Evolutionary conservation across 2,888 invertebrate species (phyloP), one percentile per base, ranked within the genome.

Genomic region (Xestia rhomboidea): DNA sequence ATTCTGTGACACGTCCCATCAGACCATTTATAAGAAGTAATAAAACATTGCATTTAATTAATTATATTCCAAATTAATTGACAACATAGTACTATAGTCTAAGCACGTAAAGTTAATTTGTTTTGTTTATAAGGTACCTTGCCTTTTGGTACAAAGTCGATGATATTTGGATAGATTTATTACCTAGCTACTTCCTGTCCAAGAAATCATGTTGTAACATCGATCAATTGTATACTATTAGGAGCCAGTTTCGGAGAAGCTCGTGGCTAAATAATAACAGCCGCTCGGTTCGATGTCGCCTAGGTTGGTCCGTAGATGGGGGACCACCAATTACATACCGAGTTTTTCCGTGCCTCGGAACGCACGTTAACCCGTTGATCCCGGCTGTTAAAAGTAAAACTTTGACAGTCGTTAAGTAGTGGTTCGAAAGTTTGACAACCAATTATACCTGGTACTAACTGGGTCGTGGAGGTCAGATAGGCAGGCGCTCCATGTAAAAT

Each of bases 61-160:
- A 68, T 79, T 41, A 80, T 41, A 54, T 44, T 74, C 68, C 64
- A 44, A 74, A 74, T 74, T 54, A 70, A 62, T 63, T 70, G 18
- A 21, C 27, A 60, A 62, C 21, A 13, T 8, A 41, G n/a, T 38
- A 21, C 54, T 18, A 15, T 57, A 81, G 68, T 81, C 69, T 18
- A 21, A 49, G 51, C 80, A 81, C 80, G 81, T 57, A 49, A 38
- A 15, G 0, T 6, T 76, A 68, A 81, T 76, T 38, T 68, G n/a
- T 49, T 81, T 57, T 62, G 18, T 62, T 68, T 54, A 18, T 67
- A 54, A 34, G 64, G 62, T 54, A 34, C 44, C 27, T 49, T 67
- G 15, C 76, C 76, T 34, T 66, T 51, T 62, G 46, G 15, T 24
- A 18, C 46, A 46, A 60, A 60, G 46, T 69, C n/a, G 27, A 49